phyloP scores from a whole-genome alignment of 2,797 vertebrate genomes.

The Coregonus sp. region DNA sequence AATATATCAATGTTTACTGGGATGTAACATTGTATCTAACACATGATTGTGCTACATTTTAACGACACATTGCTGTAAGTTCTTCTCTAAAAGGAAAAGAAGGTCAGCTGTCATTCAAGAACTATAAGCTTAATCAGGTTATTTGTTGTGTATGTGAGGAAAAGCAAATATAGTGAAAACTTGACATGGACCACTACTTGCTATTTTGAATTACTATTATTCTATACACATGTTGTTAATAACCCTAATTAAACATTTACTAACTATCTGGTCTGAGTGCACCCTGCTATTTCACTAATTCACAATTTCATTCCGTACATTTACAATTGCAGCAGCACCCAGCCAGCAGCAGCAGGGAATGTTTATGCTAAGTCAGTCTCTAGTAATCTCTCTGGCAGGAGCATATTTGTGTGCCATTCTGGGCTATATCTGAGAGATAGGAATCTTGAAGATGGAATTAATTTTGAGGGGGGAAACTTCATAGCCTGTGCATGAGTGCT shows the following conservation, averaged over 20 bases:
- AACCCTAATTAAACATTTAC: constrained; percentile 17
- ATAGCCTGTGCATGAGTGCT: constrained; percentile 84
- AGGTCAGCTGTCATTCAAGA: neutral
- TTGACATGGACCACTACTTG: neutral
- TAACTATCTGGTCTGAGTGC: constrained; percentile 15
- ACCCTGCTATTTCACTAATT: constrained; percentile 17
- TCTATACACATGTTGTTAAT: constrained; percentile 15
- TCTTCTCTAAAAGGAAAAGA: neutral
- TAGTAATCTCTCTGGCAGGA: constrained; percentile 84
- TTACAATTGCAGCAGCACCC: constrained; percentile 1
- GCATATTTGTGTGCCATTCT: constrained; percentile 93
- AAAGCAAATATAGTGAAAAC: constrained; percentile 31
- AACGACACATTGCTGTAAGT: neutral
- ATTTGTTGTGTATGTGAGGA: neutral
- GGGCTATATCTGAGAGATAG: constrained; percentile 89
- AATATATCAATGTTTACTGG: neutral
- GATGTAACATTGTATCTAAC: neutral
- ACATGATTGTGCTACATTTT: neutral
- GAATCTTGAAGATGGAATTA: constrained; percentile 97
- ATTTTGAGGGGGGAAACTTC: constrained; percentile 84
- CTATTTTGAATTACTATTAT: constrained; percentile 4
- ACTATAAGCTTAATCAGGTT: neutral
- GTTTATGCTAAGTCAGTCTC: constrained; percentile 80
- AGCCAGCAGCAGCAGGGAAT: constrained; percentile 73
- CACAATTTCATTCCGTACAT: constrained; percentile 9